Evolutionary conservation across 2,888 invertebrate species (phyloP).

Genomic region (Drosophila recens): DNA sequence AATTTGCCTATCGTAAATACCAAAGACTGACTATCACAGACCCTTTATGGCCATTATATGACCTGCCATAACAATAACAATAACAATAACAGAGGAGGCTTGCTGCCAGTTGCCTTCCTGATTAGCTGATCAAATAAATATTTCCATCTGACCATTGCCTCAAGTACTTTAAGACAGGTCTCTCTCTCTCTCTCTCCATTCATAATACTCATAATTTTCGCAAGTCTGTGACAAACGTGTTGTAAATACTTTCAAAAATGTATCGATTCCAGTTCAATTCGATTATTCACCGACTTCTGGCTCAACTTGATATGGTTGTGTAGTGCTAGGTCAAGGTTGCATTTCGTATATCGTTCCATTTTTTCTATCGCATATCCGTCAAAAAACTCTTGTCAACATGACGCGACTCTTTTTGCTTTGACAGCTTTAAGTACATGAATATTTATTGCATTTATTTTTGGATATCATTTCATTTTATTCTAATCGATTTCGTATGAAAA

Average conservation of each 20-base stretch:
- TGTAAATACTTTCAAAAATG: slow-evolving; percentile 27
- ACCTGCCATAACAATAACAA: slow-evolving; percentile 18
- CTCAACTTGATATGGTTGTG: slow-evolving; percentile 43
- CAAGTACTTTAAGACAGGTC: slow-evolving; percentile 6
- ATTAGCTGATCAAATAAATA: slow-evolving; percentile 5
- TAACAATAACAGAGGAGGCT: slow-evolving; percentile 11
- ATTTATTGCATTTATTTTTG: neutral
- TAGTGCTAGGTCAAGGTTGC: slow-evolving; percentile 69
- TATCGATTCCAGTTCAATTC: slow-evolving; percentile 18
- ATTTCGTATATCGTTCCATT: slow-evolving; percentile 2
- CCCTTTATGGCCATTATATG: slow-evolving; percentile 34
- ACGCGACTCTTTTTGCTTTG: slow-evolving; percentile 12
- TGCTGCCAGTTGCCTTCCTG: neutral
- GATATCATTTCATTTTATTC: neutral
- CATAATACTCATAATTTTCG: slow-evolving; percentile 3
- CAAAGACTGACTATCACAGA: slow-evolving; percentile 52
- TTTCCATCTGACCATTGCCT: slow-evolving; percentile 6
- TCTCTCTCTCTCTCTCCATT: neutral
- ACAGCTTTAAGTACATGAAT: neutral
- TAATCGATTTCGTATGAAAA: neutral
- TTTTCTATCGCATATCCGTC: slow-evolving; percentile 41
- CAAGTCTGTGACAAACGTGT: slow-evolving; percentile 11
- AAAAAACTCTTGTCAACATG: slow-evolving; percentile 52
- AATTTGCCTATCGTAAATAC: slow-evolving; percentile 69
- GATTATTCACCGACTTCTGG: slow-evolving; percentile 9